phyloP scores from a whole-genome alignment of 2,113 vertebrate genomes.

The Saguinus imperator region DNA sequence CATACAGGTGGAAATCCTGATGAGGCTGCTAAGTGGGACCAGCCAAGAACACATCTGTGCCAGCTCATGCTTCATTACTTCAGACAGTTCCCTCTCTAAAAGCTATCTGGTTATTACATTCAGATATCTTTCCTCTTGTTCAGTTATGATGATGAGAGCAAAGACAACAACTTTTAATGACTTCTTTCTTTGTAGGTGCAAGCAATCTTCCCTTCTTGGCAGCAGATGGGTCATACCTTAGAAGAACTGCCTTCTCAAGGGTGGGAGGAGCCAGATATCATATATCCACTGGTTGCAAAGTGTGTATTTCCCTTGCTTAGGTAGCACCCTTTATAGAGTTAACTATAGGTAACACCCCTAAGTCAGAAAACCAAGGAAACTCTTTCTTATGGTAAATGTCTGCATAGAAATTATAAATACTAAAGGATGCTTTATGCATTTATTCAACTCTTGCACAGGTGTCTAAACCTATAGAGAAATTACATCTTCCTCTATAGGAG shows the following conservation, averaged over 20 bases:
- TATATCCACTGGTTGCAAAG: no score
- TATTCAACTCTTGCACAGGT: background rate
- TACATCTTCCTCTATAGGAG: background rate
- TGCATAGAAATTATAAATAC: background rate
- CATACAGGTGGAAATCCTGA: slow-evolving; percentile 49
- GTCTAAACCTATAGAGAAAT: background rate
- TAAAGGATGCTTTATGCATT: background rate
- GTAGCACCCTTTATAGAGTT: background rate
- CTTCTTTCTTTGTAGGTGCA: slow-evolving; percentile 27
- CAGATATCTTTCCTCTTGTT: slow-evolving; percentile 31
- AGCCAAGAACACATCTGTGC: slow-evolving; percentile 63
- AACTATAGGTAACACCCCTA: background rate
- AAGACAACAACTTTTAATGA: slow-evolving; percentile 63
- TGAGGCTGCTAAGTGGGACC: slow-evolving; percentile 47
- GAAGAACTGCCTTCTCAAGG: background rate
- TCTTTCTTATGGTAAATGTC: background rate
- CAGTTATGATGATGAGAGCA: slow-evolving; percentile 43
- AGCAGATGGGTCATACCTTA: background rate
- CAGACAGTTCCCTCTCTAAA: slow-evolving; percentile 30
- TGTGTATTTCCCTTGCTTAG: background rate
- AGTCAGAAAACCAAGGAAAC: background rate
- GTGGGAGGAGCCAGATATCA: background rate
- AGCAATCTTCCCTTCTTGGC: background rate
- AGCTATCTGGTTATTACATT: slow-evolving; percentile 54
- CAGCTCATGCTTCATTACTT: slow-evolving; percentile 64